Base-by-base conservation (phyloP, 2,888 invertebrate species). In the Amaurobius ferox region DNA sequence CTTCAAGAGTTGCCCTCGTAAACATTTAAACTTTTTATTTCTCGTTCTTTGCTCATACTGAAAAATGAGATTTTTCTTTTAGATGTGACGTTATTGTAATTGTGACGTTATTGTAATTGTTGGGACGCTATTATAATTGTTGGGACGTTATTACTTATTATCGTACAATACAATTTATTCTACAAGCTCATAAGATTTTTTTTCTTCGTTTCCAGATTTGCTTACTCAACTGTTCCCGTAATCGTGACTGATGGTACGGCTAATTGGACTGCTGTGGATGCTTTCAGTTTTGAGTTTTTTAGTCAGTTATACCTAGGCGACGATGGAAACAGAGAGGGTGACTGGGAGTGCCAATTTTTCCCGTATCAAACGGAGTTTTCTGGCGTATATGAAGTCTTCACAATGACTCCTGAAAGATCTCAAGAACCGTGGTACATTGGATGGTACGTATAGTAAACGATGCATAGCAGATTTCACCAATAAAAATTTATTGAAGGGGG, bases 291-390 rank as follows among this genome's bases (percentile, higher is more conserved):
- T 90, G 92, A 94, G 87, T 97, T 96, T 91, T 96, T 98, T 91
- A 95, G 95, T 88, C 92, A 90, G 40, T 87, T 92, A 77, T 97
- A 98, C 91, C 88, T 89, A 11, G 91, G 81, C 89, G 91, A 86
- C 89, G 55, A 80, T 2, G 67, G 48, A 1, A 67, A 90, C 6
- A 90, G 89, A 19, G 85, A 91, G 74, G 90, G 91, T 76, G 90
- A 90, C 55, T 89, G 89, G 40, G 94, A 95, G 88, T 98, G 98
- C 89, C 98, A 98, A 91, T 98, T 97, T 92, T 96, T 98, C 91
- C 96, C 98, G 0, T 98, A 98, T 91, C 90, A 96, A 92, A 97
- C 97, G 0, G 95, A 96, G 40, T 95, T 98, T 90, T 92, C 92
- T 35, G 94, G 94, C 66, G 92, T 98, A 0, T 93, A 93, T 70